phyloP scores from a whole-genome alignment of 2,113 vertebrate genomes.

The Actenoides hombroni region DNA sequence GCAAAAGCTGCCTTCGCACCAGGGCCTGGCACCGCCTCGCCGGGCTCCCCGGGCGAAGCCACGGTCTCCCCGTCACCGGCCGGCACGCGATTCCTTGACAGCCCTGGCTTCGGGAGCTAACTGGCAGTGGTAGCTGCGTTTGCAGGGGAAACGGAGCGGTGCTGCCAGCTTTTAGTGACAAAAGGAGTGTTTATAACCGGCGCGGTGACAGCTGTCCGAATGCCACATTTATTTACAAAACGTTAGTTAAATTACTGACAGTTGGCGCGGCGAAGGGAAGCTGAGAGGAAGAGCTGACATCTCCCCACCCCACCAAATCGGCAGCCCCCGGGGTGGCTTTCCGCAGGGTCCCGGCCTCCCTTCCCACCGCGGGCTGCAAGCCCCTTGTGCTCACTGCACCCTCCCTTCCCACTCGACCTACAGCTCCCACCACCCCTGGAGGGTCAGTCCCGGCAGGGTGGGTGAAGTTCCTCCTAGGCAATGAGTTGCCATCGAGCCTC shows the following conservation, averaged over 20 bases:
- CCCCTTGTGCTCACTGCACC: background rate
- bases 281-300: slow-evolving; percentile 66
- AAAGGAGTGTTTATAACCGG: slow-evolving; percentile 74
- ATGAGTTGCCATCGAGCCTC: rapidly evolving
- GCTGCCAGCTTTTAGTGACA: slow-evolving; percentile 72
- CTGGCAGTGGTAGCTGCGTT: slow-evolving; percentile 44
- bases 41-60: background rate
- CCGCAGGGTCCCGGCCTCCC: background rate
- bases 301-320: background rate
- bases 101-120: slow-evolving; percentile 39
- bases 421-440: rapidly evolving
- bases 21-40: background rate
- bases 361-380: rapidly evolving
- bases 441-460: background rate
- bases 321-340: background rate
- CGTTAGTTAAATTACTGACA: slow-evolving; percentile 78
- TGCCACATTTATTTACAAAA: slow-evolving; percentile 80
- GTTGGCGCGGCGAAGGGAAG: slow-evolving; percentile 68
- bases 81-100: background rate
- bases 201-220: slow-evolving; percentile 76
- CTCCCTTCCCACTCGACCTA: background rate
- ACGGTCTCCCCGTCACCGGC: background rate
- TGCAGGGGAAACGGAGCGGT: slow-evolving; percentile 33
- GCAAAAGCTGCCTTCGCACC: background rate
- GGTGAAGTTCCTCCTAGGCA: background rate